Base-by-base conservation (phyloP, 1,140 invertebrate genomes). In the Phthorimaea operculella region DNA sequence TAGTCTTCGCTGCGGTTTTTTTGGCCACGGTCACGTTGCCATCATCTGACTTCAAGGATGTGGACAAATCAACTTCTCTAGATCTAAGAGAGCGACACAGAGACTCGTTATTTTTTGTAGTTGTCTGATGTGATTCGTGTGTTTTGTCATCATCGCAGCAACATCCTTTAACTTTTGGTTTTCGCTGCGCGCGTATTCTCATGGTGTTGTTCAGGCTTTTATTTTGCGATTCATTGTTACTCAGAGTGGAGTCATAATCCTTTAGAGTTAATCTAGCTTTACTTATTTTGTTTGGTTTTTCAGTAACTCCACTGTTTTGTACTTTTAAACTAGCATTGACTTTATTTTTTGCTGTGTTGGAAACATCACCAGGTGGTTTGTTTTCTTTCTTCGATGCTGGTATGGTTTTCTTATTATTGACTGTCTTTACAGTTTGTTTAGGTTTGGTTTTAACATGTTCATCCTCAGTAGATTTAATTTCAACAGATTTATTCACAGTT, bases 21-120 rank as follows among this genome's bases (percentile, higher is more conserved):
- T 47, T 47, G 15, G n/a, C 9, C 12, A 47, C n/a, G 4, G 44
- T 9, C 15, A 15, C 9, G 9, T 39, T 39, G 1, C 36, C n/a
- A n/a, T 17, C 15, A 14, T 47, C 44, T 4, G 44, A 16, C 9
- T 47, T 17, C 5, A 47, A 4, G n/a, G 44, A 47, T 16, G 44
- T 15, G 1, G 55, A 57, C 17, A 57, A 33, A 39, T 57, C 50
- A 14, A 57, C 39, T 34, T 28, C 15, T 39, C 55, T 52, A 9
- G 55, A 47, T 33, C 55, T 33, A 5, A 57, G 11, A 12, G 55
- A 14, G 11, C 15, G 11, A 16, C 44, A 47, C 7, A 47, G 44
- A 39, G 36, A 12, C 1, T 39, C 36, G 10, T 39, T 39, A 28
- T 6, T 28, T 28, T 28, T 28, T 4, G 2, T 2, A 28, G 6